A percentile compares a stretch with the other conserved stretches of the same genome.
Conservation (phyloP, 2,888 invertebrate genomes). For the Lasioglossum villosulum region DNA sequence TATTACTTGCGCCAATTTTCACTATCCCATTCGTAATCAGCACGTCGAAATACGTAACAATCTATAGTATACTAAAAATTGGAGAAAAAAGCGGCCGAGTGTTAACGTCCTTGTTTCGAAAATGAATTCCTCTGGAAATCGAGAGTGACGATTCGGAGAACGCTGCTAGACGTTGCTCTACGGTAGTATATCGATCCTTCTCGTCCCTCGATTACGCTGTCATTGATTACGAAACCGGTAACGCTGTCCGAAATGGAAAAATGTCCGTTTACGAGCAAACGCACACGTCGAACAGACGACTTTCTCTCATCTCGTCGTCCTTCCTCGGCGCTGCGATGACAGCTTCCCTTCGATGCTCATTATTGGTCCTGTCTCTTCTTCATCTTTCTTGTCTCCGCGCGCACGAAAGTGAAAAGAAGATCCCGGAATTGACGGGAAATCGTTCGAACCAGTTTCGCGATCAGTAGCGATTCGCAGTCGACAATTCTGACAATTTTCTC, state of each 20-base stretch:
- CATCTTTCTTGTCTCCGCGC: constrained; percentile 16
- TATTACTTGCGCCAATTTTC: no score
- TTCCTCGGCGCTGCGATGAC: constrained; percentile 16
- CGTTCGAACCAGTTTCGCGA: not conserved
- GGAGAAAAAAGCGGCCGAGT: no score
- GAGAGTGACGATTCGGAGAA: not conserved
- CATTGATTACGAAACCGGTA: constrained; percentile 47
- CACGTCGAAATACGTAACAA: no score
- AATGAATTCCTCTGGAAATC: not conserved
- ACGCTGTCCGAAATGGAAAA: constrained; percentile 39
- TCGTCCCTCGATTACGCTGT: constrained; percentile 56
- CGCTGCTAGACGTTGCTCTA: not conserved
- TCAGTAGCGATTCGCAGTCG: not conserved
- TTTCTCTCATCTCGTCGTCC: constrained; percentile 72
- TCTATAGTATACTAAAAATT: no score
- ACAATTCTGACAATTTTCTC: not conserved
- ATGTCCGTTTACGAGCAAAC: constrained; percentile 14
- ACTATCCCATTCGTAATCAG: no score
- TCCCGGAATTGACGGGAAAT: not conserved
- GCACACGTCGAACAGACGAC: constrained; percentile 57
- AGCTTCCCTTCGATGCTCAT: constrained; percentile 38
- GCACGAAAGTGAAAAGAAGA: constrained; percentile 78
- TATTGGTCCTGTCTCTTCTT: not conserved
- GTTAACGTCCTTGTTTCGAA: not conserved
- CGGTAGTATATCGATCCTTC: constrained; percentile 28